Evolutionary conservation across 2,888 invertebrate species (phyloP), one percentile per base, ranked within the genome.

Genomic region (Yponomeuta evonymella): DNA sequence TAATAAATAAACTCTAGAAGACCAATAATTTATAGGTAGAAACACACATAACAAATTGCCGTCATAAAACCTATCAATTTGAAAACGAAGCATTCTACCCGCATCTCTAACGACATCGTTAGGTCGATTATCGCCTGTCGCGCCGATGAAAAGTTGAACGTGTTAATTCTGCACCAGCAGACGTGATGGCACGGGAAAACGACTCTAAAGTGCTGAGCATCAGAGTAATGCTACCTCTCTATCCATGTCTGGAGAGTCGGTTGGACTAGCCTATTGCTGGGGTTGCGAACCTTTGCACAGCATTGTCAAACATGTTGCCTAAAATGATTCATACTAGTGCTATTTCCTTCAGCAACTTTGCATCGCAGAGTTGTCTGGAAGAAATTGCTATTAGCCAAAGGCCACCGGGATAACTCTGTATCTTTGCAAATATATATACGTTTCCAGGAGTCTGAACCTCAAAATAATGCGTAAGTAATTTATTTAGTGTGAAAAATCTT

Each of bases 241-340:
- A 81, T 89, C 85, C 81, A 84, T 82, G 88, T 88, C 88, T 81
- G 76, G 81, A 76, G 82, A 84, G 83, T 83, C 81, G 83, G 15
- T 58, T 82, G 75, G 79, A 80, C 80, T 79, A 82, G 81, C 80
- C 79, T 79, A 81, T 81, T 74, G 30, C 76, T 79, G 80, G 58
- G 76, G 72, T 77, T 11, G 43, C 23, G 72, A 83, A 84, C 84
- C 74, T 73, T 79, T 76, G 33, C 33, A 33, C 0, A 33, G 5
- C 2, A 5, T 33, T 33, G 33, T 33, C 33, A 5, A 33, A 33
- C 33, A 33, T 1, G 5, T 4, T 5, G 33, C 33, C 33, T 33
- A 33, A 2, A 33, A 33, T 33, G 3, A 23, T 33, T 4, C 33
- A 33, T 4, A 33, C 5, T 33, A 33, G 33, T 33, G 23, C 33